These are phyloP conservation scores for Eurosta solidaginis DNA, from an alignment of 1,140 invertebrate genomes.

Conservation along the genomic window DNA sequence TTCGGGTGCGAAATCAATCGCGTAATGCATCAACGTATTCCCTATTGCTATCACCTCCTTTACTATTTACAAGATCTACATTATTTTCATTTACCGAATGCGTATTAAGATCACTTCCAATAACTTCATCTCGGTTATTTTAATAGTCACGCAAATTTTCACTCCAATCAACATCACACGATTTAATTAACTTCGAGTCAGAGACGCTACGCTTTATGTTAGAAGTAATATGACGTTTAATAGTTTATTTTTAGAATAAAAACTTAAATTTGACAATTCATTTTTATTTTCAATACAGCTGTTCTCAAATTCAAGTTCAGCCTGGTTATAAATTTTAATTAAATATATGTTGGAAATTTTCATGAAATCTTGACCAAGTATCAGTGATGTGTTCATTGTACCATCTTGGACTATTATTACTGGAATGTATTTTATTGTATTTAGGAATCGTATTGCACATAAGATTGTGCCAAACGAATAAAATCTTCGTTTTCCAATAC, in stretches of 20 bases:
- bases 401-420: not conserved
- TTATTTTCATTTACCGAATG: no score
- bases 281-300: not conserved
- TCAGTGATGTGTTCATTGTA: not conserved
- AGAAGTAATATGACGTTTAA: not conserved
- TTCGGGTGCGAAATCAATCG: not conserved
- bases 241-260: not conserved
- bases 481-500: no score
- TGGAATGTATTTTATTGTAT: not conserved
- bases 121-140: no score
- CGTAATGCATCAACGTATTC: not conserved
- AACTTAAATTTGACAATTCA: not conserved
- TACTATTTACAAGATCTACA: no score
- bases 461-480: no score
- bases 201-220: not conserved
- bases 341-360: conserved; percentile 1
- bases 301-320: no score
- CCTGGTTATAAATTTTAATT: not conserved
- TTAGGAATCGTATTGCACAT: no score
- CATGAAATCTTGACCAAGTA: conserved; percentile 12
- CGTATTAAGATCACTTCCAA: no score
- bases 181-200: not conserved
- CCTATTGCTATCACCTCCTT: not conserved
- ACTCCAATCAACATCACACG: not conserved
- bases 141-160: no score